phyloP scores from a whole-genome alignment of 2,888 invertebrate species.

The Microplitis deprimator region DNA sequence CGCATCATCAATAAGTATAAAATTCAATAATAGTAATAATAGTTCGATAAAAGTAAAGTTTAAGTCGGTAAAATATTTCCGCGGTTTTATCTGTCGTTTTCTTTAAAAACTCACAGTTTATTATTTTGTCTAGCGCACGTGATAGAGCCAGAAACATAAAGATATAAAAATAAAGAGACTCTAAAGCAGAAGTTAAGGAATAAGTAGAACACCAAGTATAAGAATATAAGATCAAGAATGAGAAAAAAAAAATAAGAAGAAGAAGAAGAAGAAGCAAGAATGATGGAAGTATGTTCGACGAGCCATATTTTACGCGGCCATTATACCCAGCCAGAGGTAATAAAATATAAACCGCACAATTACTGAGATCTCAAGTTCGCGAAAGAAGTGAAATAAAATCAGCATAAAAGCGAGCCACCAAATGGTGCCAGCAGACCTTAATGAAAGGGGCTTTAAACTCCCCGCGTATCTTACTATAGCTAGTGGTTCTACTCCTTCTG shows the following conservation, averaged over 20 bases:
- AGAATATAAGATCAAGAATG: background rate
- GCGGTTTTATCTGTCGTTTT: background rate
- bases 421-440: slow-evolving; percentile 70
- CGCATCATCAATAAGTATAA: background rate
- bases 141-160: slow-evolving; percentile 30
- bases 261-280: slow-evolving; percentile 11
- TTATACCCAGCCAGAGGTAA: slow-evolving; percentile 61
- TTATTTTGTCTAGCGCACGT: slow-evolving; percentile 22
- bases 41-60: background rate
- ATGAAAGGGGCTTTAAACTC: slow-evolving; percentile 65
- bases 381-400: slow-evolving; percentile 71
- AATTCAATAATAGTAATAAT: background rate
- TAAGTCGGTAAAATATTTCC: background rate
- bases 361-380: slow-evolving; percentile 67
- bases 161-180: slow-evolving; percentile 27
- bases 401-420: slow-evolving; percentile 69
- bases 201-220: background rate
- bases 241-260: background rate
- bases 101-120: background rate
- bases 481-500: slow-evolving; percentile 15
- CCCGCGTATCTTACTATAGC: slow-evolving; percentile 44
- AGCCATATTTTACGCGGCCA: slow-evolving; percentile 65
- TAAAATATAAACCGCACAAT: slow-evolving; percentile 68
- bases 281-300: slow-evolving; percentile 57
- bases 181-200: slow-evolving; percentile 26